Base-by-base conservation (phyloP, 2,113 vertebrate genomes). In the Herpailurus yagouaroundi region DNA sequence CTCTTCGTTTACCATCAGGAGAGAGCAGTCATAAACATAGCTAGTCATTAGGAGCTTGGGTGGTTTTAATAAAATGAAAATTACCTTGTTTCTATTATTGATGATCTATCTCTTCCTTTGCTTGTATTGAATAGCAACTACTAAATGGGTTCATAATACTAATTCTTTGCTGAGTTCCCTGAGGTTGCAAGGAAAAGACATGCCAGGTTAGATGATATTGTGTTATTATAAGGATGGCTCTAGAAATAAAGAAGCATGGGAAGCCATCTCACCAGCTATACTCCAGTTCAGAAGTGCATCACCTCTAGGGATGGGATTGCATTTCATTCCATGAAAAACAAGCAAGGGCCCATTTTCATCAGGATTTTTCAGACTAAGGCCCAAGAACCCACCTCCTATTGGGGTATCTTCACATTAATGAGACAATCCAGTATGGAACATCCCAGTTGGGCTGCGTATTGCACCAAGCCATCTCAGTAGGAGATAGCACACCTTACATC, bases 51-150 rank as follows among this genome's bases (percentile, higher is more conserved):
- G 60, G 94, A 71, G 64, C 14, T 68, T 57, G 10, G 14, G n/a
- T 41, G 23, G 82, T 63, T 97, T 86, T 92, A 86, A 94, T 60
- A 68, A 91, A 91, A 86, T 89, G 73, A 94, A 98, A 89, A 89
- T 86, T 57, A 16, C 29, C 66, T 91, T 95, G 4, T 94, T 97
- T 92, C 81, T 90, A 19, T 79, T 31, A 83, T 16, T 97, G 68
- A 80, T 71, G 13, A 71, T 66, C 33, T 94, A 21, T 86, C 25
- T 86, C 25, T 41, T 31, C 31, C 64, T 94, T 77, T 95, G 64
- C 57, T 63, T 25, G 50, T 45, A 79, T 29, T 48, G 14, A 74
- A 71, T 91, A 91, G 12, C 66, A 95, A 79, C 33, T 77, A 19
- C 38, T 69, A 88, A 68, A 57, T 92, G 21, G 45, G 7, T 45